Percentiles rank a stretch among this genome's conserved stretches.
These are phyloP conservation scores for Brachionus plicatilis DNA, from an alignment of 1,140 invertebrate species.

Conservation along the genomic window DNA sequence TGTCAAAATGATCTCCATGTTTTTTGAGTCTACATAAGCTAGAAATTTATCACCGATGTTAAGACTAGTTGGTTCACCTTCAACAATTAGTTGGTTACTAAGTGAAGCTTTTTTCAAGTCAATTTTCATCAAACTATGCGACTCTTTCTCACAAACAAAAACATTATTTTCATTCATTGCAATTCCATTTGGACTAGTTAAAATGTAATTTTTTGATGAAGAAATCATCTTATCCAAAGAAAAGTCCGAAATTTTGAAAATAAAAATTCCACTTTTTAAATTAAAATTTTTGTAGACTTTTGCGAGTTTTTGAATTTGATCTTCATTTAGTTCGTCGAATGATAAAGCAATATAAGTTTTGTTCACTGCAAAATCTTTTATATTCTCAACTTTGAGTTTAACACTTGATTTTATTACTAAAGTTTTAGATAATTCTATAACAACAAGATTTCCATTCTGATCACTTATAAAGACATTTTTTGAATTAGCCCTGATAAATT, in stretches of 20 bases:
- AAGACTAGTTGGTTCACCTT: not conserved
- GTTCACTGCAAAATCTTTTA: not conserved
- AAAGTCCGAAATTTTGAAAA: constrained; percentile 12
- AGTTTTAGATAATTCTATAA: not conserved
- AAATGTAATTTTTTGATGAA: not conserved
- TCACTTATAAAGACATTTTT: constrained; percentile 5
- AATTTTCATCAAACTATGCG: not conserved
- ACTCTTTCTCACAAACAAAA: constrained; percentile 29
- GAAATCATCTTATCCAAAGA: not conserved
- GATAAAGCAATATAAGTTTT: constrained; percentile 11
- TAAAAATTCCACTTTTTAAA: not conserved
- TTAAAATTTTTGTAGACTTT: not conserved
- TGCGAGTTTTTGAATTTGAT: not conserved
- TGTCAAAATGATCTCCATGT: not conserved
- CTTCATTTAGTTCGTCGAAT: not conserved
- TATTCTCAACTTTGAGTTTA: not conserved
- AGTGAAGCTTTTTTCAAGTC: not conserved
- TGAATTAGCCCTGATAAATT: not conserved
- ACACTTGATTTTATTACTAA: not conserved
- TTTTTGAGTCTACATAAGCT: not conserved
- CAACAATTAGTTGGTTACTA: not conserved
- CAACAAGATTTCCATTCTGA: not conserved
- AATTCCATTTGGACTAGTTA: not conserved
- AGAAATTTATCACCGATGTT: not conserved
- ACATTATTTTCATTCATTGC: not conserved